phyloP scores from a whole-genome alignment of 2,888 invertebrate genomes.

The Sipha maydis region DNA sequence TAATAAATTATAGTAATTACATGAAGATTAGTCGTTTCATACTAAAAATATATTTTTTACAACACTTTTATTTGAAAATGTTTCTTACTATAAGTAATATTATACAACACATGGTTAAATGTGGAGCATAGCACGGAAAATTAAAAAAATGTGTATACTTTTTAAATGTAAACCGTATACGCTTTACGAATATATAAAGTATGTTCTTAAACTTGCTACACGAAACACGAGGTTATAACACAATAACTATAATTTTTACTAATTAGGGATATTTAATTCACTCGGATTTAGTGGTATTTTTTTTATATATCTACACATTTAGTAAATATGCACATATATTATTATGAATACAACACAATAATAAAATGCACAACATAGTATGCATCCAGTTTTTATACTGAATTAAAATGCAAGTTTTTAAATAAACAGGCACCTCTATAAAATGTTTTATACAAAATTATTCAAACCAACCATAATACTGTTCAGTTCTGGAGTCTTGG shows the following conservation, averaged over 20 bases:
- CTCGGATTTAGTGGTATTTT: not conserved
- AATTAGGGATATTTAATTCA: not conserved
- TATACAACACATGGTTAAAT: not conserved
- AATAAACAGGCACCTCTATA: conserved; percentile 5
- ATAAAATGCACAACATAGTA: not conserved
- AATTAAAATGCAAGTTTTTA: conserved; percentile 2
- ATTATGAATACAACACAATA: not conserved
- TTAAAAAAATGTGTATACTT: not conserved
- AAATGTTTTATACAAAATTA: not conserved
- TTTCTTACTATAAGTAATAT: not conserved
- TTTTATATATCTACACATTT: not conserved
- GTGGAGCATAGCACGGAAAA: not conserved
- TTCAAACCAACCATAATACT: not conserved
- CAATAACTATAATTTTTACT: not conserved
- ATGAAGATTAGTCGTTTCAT: too few species aligned
- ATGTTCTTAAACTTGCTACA: not conserved
- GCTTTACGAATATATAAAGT: not conserved
- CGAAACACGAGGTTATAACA: not conserved
- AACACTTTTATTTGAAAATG: not conserved
- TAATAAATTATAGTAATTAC: too few species aligned
- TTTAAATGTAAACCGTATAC: not conserved
- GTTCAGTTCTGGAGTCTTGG: not conserved
- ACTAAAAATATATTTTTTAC: not conserved
- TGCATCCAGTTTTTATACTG: not conserved
- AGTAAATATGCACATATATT: not conserved